phyloP scores from a whole-genome alignment of 2,113 vertebrate genomes.

The Gymnobelideus leadbeateri region DNA sequence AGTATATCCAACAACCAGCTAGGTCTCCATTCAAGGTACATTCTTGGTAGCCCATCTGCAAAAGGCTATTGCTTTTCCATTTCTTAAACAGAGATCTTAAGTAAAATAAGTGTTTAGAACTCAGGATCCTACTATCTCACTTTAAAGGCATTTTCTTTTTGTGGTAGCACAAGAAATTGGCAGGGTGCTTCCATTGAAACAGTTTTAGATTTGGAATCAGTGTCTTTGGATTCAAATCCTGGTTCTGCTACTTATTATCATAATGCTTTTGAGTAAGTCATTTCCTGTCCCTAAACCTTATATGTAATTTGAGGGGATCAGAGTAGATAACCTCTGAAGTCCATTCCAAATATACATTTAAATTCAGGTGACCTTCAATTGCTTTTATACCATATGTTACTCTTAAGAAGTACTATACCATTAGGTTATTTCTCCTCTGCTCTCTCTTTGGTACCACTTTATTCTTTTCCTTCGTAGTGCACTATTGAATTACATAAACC shows the following conservation, averaged over 20 bases:
- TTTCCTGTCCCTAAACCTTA: background rate
- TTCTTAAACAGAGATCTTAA: background rate
- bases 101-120: background rate
- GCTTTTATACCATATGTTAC: background rate
- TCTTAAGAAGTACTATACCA: background rate
- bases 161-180: background rate
- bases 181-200: background rate
- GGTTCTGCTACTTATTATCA: background rate
- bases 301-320: background rate
- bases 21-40: background rate
- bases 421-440: background rate
- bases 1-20: background rate
- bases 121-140: background rate
- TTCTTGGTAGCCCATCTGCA: background rate
- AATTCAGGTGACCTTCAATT: background rate
- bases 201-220: background rate
- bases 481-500: conserved; percentile 10
- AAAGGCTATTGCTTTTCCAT: background rate
- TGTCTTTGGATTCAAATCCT: background rate
- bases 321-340: background rate
- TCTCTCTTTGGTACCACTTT: background rate
- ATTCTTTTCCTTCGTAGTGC: background rate
- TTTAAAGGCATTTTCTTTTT: background rate
- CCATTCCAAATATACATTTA: background rate
- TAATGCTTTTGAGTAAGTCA: background rate